A percentile compares a stretch with the other conserved stretches of the same genome.
phyloP scores from a whole-genome alignment of 2,888 invertebrate species.

The Drosophila quinaria region DNA sequence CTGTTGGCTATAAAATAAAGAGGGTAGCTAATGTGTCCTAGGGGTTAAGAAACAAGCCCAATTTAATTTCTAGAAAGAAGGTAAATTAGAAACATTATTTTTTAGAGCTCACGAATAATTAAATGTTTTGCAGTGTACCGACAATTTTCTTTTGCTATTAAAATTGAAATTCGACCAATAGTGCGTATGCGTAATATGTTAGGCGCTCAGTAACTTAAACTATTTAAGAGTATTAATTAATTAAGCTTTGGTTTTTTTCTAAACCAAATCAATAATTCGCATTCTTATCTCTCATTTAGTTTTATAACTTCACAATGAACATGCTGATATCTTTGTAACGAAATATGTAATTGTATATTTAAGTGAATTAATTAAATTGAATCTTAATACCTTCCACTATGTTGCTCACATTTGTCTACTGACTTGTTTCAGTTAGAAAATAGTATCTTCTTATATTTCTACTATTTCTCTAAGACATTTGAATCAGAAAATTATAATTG shows the following conservation, averaged over 20 bases:
- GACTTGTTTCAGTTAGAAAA: too few relatives aligned
- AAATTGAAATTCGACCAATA: neutral
- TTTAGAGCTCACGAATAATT: neutral
- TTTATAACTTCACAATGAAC: neutral
- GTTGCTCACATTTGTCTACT: too few relatives aligned
- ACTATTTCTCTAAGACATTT: too few relatives aligned
- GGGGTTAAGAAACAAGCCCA: neutral
- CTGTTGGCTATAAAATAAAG: conserved; percentile 17
- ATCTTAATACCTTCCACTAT: too few relatives aligned
- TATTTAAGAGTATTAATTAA: neutral
- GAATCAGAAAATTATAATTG: too few relatives aligned
- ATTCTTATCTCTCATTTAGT: neutral
- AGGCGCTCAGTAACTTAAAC: neutral
- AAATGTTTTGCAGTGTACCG: too few relatives aligned
- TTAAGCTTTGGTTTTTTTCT: neutral
- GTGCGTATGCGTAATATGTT: conserved; percentile 16
- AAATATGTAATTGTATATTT: too few relatives aligned
- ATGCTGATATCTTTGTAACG: neutral
- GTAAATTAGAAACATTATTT: neutral
- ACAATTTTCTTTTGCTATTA: too few relatives aligned
- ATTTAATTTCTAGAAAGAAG: neutral
- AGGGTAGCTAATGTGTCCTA: conserved; percentile 8
- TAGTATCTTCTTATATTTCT: too few relatives aligned
- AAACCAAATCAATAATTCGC: neutral
- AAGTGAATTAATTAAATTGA: too few relatives aligned